phyloP scores from a whole-genome alignment of 2,797 vertebrate species.

The Etheostoma perlongum region DNA sequence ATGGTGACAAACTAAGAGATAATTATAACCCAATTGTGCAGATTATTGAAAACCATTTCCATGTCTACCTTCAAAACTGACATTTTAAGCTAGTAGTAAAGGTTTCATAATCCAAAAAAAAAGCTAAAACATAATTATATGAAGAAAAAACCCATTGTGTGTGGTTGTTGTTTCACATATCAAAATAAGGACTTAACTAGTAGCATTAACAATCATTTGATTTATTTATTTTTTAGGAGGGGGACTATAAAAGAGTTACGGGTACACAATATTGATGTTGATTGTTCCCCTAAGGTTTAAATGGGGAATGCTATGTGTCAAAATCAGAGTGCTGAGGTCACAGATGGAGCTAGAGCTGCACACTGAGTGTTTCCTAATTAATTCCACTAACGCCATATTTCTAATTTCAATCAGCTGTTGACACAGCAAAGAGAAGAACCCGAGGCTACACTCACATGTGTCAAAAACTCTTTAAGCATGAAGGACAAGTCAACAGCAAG shows the following conservation, averaged over 20 bases:
- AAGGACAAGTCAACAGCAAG: conserved; percentile 36
- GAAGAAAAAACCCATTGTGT: not conserved
- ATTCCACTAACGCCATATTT: not conserved
- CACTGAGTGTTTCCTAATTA: conserved; percentile 30
- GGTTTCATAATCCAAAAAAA: not conserved
- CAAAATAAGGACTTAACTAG: not conserved
- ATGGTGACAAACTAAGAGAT: not conserved
- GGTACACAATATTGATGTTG: not conserved
- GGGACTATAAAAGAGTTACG: not conserved
- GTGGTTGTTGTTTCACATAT: not conserved
- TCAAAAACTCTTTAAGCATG: conserved; percentile 34
- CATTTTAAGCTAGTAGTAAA: not conserved
- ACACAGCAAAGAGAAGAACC: conserved; percentile 32
- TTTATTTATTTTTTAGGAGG: not conserved
- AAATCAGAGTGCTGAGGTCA: conserved; percentile 18
- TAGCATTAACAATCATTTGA: not conserved
- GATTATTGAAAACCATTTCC: not conserved
- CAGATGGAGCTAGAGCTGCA: conserved; percentile 12
- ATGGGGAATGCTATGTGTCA: not conserved
- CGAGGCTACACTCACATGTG: conserved; percentile 32
- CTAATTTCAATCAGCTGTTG: conserved; percentile 10
- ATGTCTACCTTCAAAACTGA: not conserved
- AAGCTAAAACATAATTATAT: not conserved
- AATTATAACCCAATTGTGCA: not conserved
- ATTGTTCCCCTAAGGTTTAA: not conserved